These are phyloP conservation scores for Drosophila mojavensis DNA, from an alignment of 1,140 invertebrate genomes.

Conservation along the genomic window DNA sequence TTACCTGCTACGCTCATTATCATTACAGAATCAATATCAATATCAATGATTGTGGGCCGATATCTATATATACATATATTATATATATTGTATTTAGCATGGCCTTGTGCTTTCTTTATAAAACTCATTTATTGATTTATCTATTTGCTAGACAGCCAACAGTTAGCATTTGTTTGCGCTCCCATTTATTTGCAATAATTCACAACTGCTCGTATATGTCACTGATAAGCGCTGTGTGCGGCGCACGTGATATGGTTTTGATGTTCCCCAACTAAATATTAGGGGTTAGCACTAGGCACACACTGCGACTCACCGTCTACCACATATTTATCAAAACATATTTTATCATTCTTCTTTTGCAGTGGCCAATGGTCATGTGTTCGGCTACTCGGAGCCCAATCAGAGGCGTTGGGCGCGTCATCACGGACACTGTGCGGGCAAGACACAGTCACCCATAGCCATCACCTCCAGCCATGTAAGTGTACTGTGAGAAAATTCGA, in stretches of 20 bases:
- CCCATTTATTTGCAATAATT: slow-evolving; percentile 70
- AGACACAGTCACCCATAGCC: slow-evolving; percentile 88
- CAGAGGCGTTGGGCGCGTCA: slow-evolving; percentile 87
- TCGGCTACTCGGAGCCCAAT: slow-evolving; percentile 87
- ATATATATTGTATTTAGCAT: slow-evolving; percentile 47
- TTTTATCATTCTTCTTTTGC: neutral
- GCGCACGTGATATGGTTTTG: slow-evolving; percentile 48
- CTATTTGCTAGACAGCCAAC: slow-evolving; percentile 51
- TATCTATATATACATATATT: slow-evolving; percentile 38
- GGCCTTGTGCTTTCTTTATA: slow-evolving; percentile 59
- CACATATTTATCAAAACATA: neutral
- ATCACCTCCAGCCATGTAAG: slow-evolving; percentile 85
- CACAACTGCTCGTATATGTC: slow-evolving; percentile 71
- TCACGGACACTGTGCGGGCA: slow-evolving; percentile 87
- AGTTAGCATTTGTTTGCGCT: slow-evolving; percentile 55
- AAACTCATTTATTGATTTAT: slow-evolving; percentile 63
- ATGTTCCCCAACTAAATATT: slow-evolving; percentile 1
- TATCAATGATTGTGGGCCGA: slow-evolving; percentile 49
- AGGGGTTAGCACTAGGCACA: neutral
- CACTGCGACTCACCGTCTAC: neutral
- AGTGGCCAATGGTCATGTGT: slow-evolving; percentile 78
- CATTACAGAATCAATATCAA: slow-evolving; percentile 57
- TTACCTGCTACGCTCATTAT: slow-evolving; percentile 52
- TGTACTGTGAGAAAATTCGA: neutral
- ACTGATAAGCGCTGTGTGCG: slow-evolving; percentile 53